Conservation (phyloP, 64 coral and sea anemone species). For the Astreopora myriophthalma region DNA sequence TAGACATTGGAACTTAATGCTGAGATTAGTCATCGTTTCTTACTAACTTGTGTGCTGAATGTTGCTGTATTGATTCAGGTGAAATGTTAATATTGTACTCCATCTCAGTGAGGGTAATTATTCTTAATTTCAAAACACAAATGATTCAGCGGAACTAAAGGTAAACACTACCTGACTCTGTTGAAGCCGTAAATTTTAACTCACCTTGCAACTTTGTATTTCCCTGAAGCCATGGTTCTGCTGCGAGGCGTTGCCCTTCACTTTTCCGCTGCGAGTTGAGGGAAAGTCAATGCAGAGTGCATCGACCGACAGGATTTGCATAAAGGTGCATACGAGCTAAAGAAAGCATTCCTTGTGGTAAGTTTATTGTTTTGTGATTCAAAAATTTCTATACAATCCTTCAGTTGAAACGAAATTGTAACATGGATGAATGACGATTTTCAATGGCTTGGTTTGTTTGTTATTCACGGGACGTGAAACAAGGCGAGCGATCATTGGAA, state of each 20-base stretch:
- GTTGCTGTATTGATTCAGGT: too few relatives aligned
- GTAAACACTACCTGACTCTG: not conserved
- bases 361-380: conserved; percentile 30
- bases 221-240: not conserved
- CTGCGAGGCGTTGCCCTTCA: not conserved
- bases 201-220: conserved; percentile 7
- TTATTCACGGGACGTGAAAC: not conserved
- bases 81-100: too few relatives aligned
- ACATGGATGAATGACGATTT: conserved; percentile 1
- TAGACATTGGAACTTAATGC: too few relatives aligned
- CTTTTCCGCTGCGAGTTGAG: not conserved
- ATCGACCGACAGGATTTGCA: not conserved
- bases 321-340: not conserved
- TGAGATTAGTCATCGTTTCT: too few relatives aligned
- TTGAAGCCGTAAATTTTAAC: not conserved
- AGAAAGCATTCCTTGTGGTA: not conserved
- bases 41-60: too few relatives aligned
- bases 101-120: not conserved
- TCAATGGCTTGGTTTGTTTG: not conserved
- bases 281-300: not conserved
- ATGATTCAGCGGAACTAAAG: not conserved
- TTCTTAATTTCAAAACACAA: not conserved
- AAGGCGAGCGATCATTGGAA: not conserved
- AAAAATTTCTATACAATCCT: not conserved
- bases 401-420: not conserved